Conservation (phyloP, 2,888 invertebrate genomes). For the Choristoneura rosaceana region DNA sequence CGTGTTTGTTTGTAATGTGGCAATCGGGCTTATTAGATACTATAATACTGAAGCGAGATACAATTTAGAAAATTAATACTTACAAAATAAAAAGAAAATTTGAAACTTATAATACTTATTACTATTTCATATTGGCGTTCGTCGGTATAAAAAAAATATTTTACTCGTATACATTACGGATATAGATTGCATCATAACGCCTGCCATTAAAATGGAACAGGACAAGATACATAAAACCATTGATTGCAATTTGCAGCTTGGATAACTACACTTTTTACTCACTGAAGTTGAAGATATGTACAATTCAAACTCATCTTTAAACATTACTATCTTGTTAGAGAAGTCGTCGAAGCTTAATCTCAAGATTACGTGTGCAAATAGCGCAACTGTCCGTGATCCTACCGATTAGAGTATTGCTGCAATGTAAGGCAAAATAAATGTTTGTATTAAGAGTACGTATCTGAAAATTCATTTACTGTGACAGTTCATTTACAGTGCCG, state of each 20-base stretch:
- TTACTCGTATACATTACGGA: too few relatives aligned
- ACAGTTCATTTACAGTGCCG: background rate
- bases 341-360: slow-evolving; percentile 1
- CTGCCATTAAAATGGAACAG: background rate
- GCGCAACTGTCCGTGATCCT: slow-evolving; percentile 11
- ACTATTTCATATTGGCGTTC: too few relatives aligned
- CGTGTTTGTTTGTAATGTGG: slow-evolving; percentile 71
- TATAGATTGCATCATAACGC: background rate
- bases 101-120: background rate
- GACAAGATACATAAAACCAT: background rate
- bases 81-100: background rate
- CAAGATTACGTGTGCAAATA: slow-evolving; percentile 19
- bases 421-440: background rate
- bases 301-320: slow-evolving; percentile 12
- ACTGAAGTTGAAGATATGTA: background rate
- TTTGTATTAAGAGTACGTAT: background rate
- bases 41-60: background rate
- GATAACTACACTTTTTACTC: background rate
- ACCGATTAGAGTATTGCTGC: slow-evolving; percentile 19
- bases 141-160: too few relatives aligned
- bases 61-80: background rate
- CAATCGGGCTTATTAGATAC: slow-evolving; percentile 50
- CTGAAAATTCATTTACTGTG: background rate
- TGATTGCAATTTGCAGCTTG: slow-evolving; percentile 5
- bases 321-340: slow-evolving; percentile 13